These are phyloP conservation scores for Rhamphomyia laevipes DNA, from an alignment of 2,888 invertebrate species.

Conservation along the genomic window DNA sequence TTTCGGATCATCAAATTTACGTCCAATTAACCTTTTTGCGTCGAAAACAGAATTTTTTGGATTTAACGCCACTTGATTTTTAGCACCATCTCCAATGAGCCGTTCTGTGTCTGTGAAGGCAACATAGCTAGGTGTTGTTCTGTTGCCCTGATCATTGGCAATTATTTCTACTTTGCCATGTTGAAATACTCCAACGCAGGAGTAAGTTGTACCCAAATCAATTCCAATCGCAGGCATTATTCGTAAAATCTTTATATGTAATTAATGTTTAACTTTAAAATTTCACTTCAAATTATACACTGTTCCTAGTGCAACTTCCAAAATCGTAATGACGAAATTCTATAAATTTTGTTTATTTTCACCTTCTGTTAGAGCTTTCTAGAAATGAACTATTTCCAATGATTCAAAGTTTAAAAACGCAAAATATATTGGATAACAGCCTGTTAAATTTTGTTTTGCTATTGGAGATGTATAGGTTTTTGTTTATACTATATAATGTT, in stretches of 20 bases:
- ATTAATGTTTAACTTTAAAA: too few species aligned
- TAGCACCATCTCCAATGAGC: conserved; percentile 64
- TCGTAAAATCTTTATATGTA: conserved; percentile 35
- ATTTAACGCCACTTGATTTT: conserved; percentile 73
- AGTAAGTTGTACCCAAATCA: conserved; percentile 78
- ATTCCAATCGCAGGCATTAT: conserved; percentile 58
- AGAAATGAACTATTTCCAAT: too few species aligned
- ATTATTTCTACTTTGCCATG: conserved; percentile 75
- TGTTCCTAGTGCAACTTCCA: too few species aligned
- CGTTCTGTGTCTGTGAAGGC: conserved; percentile 73
- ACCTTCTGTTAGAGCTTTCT: too few species aligned
- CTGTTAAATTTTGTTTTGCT: conserved; percentile 39
- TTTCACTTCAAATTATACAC: too few species aligned
- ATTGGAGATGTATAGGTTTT: too few species aligned
- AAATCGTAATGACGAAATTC: too few species aligned
- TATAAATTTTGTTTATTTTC: too few species aligned
- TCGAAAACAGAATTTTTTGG: conserved; percentile 80
- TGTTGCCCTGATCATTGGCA: conserved; percentile 71
- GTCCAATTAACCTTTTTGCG: conserved; percentile 84
- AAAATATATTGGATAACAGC: too few species aligned
- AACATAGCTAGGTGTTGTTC: conserved; percentile 65
- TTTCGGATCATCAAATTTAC: conserved; percentile 73
- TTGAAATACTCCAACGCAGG: conserved; percentile 72
- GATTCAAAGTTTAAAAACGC: too few species aligned
- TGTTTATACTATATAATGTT: too few species aligned